Percentiles rank a stretch among this genome's conserved stretches.
Evolutionary conservation across 2,113 vertebrate genomes (phyloP).

Genomic region (Haplotaxodon microlepis): DNA sequence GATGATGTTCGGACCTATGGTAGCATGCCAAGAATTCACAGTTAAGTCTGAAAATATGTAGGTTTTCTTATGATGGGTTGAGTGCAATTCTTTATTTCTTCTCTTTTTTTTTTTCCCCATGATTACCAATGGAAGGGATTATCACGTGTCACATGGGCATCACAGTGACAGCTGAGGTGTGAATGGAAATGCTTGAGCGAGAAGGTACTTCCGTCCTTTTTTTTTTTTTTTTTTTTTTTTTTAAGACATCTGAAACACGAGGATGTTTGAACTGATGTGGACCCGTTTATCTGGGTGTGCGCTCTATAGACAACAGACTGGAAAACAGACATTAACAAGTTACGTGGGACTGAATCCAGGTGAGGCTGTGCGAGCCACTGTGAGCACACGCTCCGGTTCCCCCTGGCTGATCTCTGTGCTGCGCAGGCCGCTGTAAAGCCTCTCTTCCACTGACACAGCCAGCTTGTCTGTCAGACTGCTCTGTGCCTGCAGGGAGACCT

Average conservation of each 20-base stretch:
- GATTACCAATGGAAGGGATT: background rate
- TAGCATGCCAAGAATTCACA: slow-evolving; percentile 60
- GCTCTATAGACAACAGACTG: background rate
- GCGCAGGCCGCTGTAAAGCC: slow-evolving; percentile 58
- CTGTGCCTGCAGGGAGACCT: slow-evolving; percentile 13
- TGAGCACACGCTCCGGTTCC: slow-evolving; percentile 15
- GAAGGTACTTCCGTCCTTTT: background rate
- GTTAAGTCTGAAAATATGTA: slow-evolving; percentile 35
- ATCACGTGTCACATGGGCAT: slow-evolving; percentile 34
- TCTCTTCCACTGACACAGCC: slow-evolving; percentile 55
- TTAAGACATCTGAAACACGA: background rate
- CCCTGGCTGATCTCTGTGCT: slow-evolving; percentile 17
- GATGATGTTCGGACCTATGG: slow-evolving; percentile 24
- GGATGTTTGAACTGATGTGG: background rate
- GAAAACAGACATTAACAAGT: background rate
- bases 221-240: rapidly evolving
- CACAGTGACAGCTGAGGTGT: slow-evolving; percentile 43
- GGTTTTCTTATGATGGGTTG: background rate
- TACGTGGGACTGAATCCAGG: slow-evolving; percentile 57
- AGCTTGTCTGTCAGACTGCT: slow-evolving; percentile 62
- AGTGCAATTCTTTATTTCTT: background rate
- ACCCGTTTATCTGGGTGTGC: background rate
- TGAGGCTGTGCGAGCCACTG: slow-evolving; percentile 42
- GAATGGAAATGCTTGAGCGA: background rate
- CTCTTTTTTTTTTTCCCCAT: rapidly evolving